A percentile compares a stretch with the other conserved stretches of the same genome.
Evolutionary conservation across 2,113 vertebrate species (phyloP).

Genomic region (Odocoileus virginianus): DNA sequence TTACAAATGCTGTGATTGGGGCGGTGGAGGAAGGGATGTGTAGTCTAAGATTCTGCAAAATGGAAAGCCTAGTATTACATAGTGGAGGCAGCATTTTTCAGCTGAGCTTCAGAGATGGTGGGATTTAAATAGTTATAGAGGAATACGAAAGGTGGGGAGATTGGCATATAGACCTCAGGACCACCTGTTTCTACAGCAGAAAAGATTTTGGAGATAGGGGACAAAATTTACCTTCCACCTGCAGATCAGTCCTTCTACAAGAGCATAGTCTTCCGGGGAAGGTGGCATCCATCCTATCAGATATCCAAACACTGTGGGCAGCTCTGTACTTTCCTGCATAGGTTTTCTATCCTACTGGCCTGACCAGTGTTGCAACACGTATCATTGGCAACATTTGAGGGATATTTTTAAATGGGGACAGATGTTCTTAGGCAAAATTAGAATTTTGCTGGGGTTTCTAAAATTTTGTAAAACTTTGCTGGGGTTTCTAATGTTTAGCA

Average conservation of each 20-base stretch:
- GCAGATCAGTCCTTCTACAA: not conserved
- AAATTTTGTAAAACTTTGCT: not conserved
- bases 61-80: not conserved
- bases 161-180: not conserved
- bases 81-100: not conserved
- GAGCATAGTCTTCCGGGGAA: not conserved
- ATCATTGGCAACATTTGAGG: not conserved
- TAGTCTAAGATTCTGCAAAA: not conserved
- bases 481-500: not conserved
- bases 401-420: not conserved
- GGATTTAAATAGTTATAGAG: not conserved
- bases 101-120: not conserved
- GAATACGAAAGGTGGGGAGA: not conserved
- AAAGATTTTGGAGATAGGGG: not conserved
- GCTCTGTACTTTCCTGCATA: not conserved
- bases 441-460: not conserved
- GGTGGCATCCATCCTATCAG: not conserved
- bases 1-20: not conserved
- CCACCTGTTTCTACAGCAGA: not conserved
- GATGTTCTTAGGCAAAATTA: not conserved
- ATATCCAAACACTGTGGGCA: not conserved
- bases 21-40: not conserved
- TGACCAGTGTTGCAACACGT: not conserved
- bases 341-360: not conserved
- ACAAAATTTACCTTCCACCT: not conserved